Conservation (phyloP, 1,140 invertebrate species). For the Drosophila varians region DNA sequence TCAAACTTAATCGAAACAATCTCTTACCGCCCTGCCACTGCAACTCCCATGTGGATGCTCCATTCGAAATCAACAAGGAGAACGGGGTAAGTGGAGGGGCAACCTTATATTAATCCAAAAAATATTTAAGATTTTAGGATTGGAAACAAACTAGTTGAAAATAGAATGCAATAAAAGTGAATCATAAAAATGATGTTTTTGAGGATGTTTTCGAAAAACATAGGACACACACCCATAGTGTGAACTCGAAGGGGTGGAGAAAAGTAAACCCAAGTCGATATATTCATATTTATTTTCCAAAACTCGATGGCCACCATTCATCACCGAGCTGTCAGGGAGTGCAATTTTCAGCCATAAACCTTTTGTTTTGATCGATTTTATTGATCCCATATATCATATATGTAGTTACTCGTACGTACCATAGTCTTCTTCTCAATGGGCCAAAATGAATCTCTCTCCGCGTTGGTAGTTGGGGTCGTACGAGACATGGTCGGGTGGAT, state of each 20-base stretch:
- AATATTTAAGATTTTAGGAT: no score
- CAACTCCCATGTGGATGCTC: conserved; percentile 58
- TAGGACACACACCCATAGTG: background rate
- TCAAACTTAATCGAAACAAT: conserved; percentile 7
- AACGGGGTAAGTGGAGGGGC: conserved; percentile 64
- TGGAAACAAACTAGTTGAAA: background rate
- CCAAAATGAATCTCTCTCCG: conserved; percentile 10
- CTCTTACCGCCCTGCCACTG: conserved; percentile 32
- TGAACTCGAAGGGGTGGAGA: background rate
- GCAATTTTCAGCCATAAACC: conserved; percentile 50
- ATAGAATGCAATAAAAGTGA: background rate
- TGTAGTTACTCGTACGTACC: conserved; percentile 22
- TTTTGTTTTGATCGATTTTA: conserved; percentile 53
- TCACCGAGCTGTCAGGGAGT: conserved; percentile 39
- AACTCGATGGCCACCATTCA: conserved; percentile 39
- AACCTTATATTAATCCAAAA: background rate
- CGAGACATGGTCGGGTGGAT: conserved; percentile 3
- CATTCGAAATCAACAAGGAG: conserved; percentile 39
- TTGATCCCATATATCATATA: conserved; percentile 48
- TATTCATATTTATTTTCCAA: conserved; percentile 1
- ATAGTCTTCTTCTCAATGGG: conserved; percentile 34
- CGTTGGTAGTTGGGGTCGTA: conserved; percentile 19
- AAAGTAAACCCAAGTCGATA: conserved; percentile 11
- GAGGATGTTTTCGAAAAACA: background rate
- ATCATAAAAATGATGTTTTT: background rate